These are phyloP conservation scores for Ctena decussata DNA, from an alignment of 2,888 invertebrate species.

Conservation along the genomic window DNA sequence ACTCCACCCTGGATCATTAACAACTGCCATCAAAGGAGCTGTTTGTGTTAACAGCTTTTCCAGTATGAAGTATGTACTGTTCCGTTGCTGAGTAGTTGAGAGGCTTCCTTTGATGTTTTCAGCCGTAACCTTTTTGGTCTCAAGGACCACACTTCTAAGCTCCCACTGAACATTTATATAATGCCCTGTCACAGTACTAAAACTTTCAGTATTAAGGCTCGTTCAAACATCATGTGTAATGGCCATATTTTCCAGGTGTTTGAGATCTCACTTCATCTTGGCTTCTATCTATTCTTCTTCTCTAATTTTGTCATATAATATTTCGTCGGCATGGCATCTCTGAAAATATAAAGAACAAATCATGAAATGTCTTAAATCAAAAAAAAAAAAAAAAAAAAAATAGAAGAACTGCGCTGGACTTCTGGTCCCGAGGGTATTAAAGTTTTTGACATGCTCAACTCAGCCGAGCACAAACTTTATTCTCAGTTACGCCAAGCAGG, in stretches of 20 bases:
- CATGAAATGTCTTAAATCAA: no score
- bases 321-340: not conserved
- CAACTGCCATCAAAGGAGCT: constrained; percentile 32
- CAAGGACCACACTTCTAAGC: constrained; percentile 13
- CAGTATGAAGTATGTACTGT: constrained; percentile 34
- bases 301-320: not conserved
- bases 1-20: not conserved
- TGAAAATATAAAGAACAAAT: not conserved
- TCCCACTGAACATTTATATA: constrained; percentile 32
- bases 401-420: no score
- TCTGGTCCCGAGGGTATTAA: no score
- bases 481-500: no score
- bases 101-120: constrained; percentile 34
- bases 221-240: constrained; percentile 36
- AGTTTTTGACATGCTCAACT: no score
- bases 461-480: no score
- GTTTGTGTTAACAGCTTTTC: constrained; percentile 20
- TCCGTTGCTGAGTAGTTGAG: constrained; percentile 13
- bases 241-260: not conserved
- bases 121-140: constrained; percentile 16
- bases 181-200: constrained; percentile 39
- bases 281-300: not conserved
- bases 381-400: no score
- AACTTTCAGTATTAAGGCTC: constrained; percentile 37
- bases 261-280: not conserved